Conservation (phyloP, 92 coral and sea anemone genomes). For the Porites rus region DNA sequence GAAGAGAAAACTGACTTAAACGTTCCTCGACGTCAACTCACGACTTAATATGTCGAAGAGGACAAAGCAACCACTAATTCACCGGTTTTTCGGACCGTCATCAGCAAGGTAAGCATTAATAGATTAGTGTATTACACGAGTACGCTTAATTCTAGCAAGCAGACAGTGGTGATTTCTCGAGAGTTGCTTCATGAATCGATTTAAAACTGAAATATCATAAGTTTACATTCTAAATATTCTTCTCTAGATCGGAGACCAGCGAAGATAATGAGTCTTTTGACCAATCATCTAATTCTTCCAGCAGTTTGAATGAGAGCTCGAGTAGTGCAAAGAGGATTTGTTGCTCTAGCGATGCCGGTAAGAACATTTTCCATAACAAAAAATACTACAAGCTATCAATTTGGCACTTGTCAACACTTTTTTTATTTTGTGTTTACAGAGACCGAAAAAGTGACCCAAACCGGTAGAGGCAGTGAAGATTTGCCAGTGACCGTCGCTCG, state of each 20-base stretch:
- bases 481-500: constrained; percentile 44
- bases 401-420: constrained; percentile 40
- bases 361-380: constrained; percentile 30
- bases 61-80: constrained; percentile 54
- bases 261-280: constrained; percentile 38
- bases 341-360: constrained; percentile 51
- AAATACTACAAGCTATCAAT: constrained; percentile 38
- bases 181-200: constrained; percentile 41
- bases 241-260: constrained; percentile 44
- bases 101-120: constrained; percentile 43
- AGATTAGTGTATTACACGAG: constrained; percentile 45
- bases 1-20: constrained; percentile 43
- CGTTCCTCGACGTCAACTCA: constrained; percentile 57
- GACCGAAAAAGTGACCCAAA: constrained; percentile 51
- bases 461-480: constrained; percentile 44
- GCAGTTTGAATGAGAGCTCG: constrained; percentile 50
- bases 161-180: constrained; percentile 46
- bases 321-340: constrained; percentile 43
- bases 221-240: constrained; percentile 44
- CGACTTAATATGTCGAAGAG: constrained; percentile 58
- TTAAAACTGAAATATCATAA: constrained; percentile 39
- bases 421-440: constrained; percentile 45
- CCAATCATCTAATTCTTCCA: constrained; percentile 40
- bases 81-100: constrained; percentile 51
- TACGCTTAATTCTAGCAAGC: constrained; percentile 48